These are phyloP conservation scores for Reinhardtius hippoglossoides DNA, from an alignment of 2,113 vertebrate genomes.

Conservation along the genomic window DNA sequence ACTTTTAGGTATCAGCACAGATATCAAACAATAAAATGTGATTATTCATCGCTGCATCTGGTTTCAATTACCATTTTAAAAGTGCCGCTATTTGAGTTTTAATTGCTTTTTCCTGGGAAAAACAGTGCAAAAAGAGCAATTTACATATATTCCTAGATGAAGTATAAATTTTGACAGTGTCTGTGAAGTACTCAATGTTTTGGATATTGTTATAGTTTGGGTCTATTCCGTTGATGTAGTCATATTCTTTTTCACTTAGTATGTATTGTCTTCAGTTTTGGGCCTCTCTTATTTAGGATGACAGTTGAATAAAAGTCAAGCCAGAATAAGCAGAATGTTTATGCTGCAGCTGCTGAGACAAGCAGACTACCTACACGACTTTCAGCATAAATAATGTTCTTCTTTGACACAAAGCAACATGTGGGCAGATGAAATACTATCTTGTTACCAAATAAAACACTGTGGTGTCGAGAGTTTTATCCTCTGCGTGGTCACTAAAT, in stretches of 20 bases:
- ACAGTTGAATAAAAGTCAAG: too few species aligned
- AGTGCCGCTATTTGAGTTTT: neutral
- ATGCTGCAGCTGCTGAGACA: constrained; percentile 15
- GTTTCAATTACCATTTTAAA: neutral
- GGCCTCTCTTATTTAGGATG: too few species aligned
- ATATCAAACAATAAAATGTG: neutral
- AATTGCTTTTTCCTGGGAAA: neutral
- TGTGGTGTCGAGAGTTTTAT: constrained; percentile 10
- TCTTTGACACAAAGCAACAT: constrained; percentile 36
- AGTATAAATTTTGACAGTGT: neutral
- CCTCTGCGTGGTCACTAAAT: constrained; percentile 44
- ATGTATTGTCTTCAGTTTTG: too few species aligned
- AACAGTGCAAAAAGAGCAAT: too few species aligned
- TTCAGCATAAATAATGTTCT: constrained; percentile 27
- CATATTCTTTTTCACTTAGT: too few species aligned
- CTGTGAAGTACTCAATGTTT: neutral
- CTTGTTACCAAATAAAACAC: constrained; percentile 37
- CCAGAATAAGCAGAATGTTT: neutral
- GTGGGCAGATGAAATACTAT: constrained; percentile 55
- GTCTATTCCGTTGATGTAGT: too few species aligned
- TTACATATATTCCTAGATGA: neutral
- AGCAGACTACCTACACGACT: constrained; percentile 16
- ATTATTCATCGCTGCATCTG: neutral
- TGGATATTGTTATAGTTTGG: too few species aligned
- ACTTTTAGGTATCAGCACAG: neutral